Conservation (phyloP, 1,140 invertebrate genomes). For the Drosophila bocqueti region DNA sequence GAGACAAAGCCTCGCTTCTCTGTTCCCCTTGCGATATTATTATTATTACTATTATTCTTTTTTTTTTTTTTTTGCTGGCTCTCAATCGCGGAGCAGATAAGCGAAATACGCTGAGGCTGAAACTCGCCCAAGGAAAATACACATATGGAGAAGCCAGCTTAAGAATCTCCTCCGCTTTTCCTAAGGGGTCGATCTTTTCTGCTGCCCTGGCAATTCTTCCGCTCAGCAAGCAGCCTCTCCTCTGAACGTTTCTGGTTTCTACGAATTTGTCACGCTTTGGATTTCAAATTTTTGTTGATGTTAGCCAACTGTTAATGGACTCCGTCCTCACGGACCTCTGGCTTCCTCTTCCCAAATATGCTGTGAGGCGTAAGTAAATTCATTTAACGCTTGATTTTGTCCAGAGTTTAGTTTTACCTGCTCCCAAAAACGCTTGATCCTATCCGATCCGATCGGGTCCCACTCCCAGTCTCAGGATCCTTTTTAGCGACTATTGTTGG, state of each 20-base stretch:
- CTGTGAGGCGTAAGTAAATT: constrained; percentile 76
- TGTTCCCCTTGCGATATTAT: constrained; percentile 29
- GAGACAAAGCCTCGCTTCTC: constrained; percentile 27
- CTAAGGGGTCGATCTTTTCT: constrained; percentile 47
- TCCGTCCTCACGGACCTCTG: constrained; percentile 1
- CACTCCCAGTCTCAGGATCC: constrained; percentile 26
- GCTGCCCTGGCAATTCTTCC: constrained; percentile 69
- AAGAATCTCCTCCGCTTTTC: constrained; percentile 29
- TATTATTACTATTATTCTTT: constrained; percentile 31
- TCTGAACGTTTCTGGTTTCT: constrained; percentile 52
- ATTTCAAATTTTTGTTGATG: constrained; percentile 80
- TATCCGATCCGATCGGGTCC: constrained; percentile 34
- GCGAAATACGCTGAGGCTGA: constrained; percentile 51
- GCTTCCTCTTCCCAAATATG: constrained; percentile 48
- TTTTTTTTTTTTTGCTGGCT: constrained; percentile 4
- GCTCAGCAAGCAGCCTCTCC: constrained; percentile 21
- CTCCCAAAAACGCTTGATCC: constrained; percentile 37
- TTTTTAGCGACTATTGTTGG: constrained; percentile 65
- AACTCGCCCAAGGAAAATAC: constrained; percentile 17
- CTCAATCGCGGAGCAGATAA: constrained; percentile 57
- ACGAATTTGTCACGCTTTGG: constrained; percentile 80
- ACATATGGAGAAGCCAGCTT: constrained; percentile 9
- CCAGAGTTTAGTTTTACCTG: constrained; percentile 75
- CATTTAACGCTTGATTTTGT: constrained; percentile 79
- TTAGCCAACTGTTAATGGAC: constrained; percentile 76